Percentiles rank a stretch among this genome's conserved stretches.
Conservation (phyloP, 1,140 invertebrate species). For the Phenacoccus solenopsis region DNA sequence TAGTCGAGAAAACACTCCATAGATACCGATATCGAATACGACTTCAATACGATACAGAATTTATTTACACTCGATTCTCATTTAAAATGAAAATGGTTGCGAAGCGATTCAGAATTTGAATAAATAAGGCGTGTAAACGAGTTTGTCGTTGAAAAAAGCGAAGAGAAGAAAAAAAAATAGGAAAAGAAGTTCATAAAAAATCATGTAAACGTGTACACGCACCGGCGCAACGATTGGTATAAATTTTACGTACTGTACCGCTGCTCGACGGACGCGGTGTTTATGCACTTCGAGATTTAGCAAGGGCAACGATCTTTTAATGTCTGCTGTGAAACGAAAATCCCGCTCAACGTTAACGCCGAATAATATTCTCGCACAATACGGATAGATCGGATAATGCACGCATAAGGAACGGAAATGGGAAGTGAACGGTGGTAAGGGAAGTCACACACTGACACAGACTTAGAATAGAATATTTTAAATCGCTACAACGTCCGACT, state of each 20-base stretch:
- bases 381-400: too few relatives aligned
- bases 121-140: not conserved
- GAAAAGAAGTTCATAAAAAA: not conserved
- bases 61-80: too few relatives aligned
- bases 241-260: not conserved
- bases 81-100: not conserved
- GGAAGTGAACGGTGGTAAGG: not conserved
- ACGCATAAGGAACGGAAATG: not conserved
- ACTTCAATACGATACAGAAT: too few relatives aligned
- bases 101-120: not conserved
- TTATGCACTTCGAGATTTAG: conserved; percentile 3
- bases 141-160: not conserved
- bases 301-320: conserved; percentile 16
- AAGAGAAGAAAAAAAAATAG: not conserved
- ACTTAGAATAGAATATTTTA: conserved; percentile 3
- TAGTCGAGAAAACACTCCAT: too few relatives aligned
- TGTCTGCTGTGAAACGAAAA: not conserved
- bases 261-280: not conserved
- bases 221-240: not conserved
- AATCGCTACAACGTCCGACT: too few relatives aligned
- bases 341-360: not conserved
- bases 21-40: too few relatives aligned
- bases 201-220: not conserved
- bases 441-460: not conserved
- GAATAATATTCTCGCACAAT: not conserved